phyloP scores from a whole-genome alignment of 23 tunicate species.

The Trididemnum miniatum region DNA sequence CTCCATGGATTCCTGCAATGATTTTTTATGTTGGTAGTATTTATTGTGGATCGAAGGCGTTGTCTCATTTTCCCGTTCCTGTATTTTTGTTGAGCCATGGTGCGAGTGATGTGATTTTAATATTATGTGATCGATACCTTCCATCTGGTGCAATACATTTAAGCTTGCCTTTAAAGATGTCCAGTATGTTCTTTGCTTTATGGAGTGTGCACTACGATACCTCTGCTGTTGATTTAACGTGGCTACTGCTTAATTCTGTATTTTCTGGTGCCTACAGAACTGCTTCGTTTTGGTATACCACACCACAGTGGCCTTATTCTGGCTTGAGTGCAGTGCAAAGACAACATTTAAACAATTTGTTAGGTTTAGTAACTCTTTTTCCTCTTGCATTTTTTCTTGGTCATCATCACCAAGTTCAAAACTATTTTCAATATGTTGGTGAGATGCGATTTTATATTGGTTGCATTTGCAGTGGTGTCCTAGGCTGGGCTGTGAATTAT shows the following conservation, averaged over 20 bases:
- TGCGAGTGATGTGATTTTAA: constrained; percentile 73
- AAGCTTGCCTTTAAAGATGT: constrained; percentile 70
- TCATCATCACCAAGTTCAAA: constrained; percentile 58
- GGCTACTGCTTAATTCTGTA: constrained; percentile 57
- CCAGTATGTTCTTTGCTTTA: constrained; percentile 50
- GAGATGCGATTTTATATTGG: constrained; percentile 65
- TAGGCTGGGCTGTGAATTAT: constrained; percentile 76
- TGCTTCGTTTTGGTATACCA: constrained; percentile 74
- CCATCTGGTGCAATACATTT: constrained; percentile 61
- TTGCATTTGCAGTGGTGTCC: constrained; percentile 69
- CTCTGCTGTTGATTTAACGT: constrained; percentile 24
- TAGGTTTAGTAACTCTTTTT: constrained; percentile 41
- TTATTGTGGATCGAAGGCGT: constrained; percentile 76
- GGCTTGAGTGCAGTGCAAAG: constrained; percentile 53
- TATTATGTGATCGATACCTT: constrained; percentile 61
- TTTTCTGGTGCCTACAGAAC: constrained; percentile 78
- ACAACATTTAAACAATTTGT: constrained; percentile 68
- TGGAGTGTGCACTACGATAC: constrained; percentile 40
- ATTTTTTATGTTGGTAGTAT: constrained; percentile 69
- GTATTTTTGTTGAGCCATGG: constrained; percentile 69
- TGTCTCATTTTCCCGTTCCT: constrained; percentile 65
- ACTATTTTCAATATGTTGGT: constrained; percentile 56
- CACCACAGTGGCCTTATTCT: constrained; percentile 87
- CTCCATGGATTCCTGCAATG: constrained; percentile 89
- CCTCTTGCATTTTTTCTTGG: constrained; percentile 64